Percentiles rank a stretch among this genome's conserved stretches.
Conservation (phyloP, 2,113 vertebrate genomes). For the Melanerpes aurifrons region DNA sequence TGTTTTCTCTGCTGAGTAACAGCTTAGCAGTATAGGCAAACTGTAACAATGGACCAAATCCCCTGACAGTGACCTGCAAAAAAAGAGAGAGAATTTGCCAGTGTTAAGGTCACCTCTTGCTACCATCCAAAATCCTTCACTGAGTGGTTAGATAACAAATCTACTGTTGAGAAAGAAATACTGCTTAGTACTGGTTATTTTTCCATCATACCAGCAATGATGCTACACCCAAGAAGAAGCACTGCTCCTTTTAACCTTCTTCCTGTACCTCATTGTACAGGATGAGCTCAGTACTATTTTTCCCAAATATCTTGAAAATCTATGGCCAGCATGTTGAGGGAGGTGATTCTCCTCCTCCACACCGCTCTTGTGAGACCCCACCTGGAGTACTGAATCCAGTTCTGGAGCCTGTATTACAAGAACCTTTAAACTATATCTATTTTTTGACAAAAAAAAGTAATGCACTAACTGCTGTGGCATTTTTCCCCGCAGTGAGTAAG, state of each 20-base stretch:
- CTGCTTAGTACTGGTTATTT: constrained; percentile 74
- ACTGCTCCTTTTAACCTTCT: background rate
- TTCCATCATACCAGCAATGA: constrained; percentile 72
- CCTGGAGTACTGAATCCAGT: no score
- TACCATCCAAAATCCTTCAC: constrained; percentile 74
- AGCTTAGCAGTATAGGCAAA: constrained; percentile 99
- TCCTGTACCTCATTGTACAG: background rate
- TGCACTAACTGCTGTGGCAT: background rate
- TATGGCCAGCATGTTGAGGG: background rate
- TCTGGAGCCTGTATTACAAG: no score
- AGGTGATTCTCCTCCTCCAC: no score
- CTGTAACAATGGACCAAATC: constrained; percentile 98
- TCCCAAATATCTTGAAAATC: constrained; percentile 7
- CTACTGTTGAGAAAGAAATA: constrained; percentile 77
- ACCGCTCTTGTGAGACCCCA: no score
- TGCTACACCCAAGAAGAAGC: constrained; percentile 41
- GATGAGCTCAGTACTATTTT: background rate
- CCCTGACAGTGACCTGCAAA: constrained; percentile 95
- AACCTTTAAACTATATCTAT: background rate
- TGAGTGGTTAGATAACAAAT: constrained; percentile 77
- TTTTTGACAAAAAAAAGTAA: background rate
- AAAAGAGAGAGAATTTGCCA: constrained; percentile 80
- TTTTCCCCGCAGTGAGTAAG: background rate
- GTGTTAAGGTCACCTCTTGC: constrained; percentile 82
- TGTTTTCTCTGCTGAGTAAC: constrained; percentile 98